phyloP scores from a whole-genome alignment of 2,113 vertebrate genomes.

The Ornithorhynchus anatinus region DNA sequence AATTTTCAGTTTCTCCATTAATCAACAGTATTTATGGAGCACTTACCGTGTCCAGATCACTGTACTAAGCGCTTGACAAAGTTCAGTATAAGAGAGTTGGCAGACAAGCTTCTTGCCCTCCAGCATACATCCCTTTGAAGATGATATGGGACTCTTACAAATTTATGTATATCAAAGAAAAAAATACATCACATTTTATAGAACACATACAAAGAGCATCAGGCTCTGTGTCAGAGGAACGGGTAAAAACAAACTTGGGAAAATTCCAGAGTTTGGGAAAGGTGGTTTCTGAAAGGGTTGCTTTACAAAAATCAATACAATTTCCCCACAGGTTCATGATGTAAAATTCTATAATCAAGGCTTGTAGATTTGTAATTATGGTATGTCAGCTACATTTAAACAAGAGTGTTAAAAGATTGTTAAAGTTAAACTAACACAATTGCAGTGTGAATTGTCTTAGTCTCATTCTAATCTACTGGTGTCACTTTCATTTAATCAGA shows the following conservation, averaged over 20 bases:
- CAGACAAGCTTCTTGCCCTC: no score
- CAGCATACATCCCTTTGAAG: no score
- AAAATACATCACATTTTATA: neutral
- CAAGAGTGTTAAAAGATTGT: slow-evolving; percentile 88
- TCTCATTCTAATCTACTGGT: slow-evolving; percentile 93
- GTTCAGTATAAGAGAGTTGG: no score
- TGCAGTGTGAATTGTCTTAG: slow-evolving; percentile 96
- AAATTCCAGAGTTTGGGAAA: slow-evolving; percentile 62
- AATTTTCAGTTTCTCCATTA: no score
- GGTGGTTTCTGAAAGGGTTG: slow-evolving; percentile 55
- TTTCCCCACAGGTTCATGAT: slow-evolving; percentile 78
- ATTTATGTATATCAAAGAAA: neutral
- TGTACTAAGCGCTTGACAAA: no score
- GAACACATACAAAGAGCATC: neutral
- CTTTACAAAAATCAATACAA: slow-evolving; percentile 75
- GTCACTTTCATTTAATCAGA: slow-evolving; percentile 93
- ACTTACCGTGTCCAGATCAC: no score
- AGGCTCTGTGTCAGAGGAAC: neutral
- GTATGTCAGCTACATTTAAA: slow-evolving; percentile 91
- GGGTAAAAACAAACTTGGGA: slow-evolving; percentile 52
- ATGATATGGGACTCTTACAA: neutral
- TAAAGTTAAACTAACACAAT: slow-evolving; percentile 93
- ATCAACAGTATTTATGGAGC: no score
- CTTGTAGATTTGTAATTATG: slow-evolving; percentile 88
- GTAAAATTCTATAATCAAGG: slow-evolving; percentile 86